Percentiles rank a stretch among this genome's conserved stretches.
Evolutionary conservation across 2,888 invertebrate genomes (phyloP).

Genomic region (Drosophila limbata): DNA sequence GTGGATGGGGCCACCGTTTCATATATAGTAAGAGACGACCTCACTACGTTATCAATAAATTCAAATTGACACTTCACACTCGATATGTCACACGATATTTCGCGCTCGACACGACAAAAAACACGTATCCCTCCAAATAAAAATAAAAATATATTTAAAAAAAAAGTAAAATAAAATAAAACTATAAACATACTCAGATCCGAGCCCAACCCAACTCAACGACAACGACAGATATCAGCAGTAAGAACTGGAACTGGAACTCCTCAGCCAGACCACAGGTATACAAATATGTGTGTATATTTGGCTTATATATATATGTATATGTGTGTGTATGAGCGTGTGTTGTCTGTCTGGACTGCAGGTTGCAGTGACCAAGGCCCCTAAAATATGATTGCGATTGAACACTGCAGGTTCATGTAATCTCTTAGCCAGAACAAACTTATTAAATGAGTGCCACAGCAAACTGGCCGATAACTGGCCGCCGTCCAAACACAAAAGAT

Average conservation of each 20-base stretch:
- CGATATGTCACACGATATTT: conserved; percentile 84
- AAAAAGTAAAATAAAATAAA: conserved; percentile 19
- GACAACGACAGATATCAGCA: conserved; percentile 70
- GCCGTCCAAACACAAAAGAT: conserved; percentile 75
- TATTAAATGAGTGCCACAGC: conserved; percentile 81
- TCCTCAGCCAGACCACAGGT: conserved; percentile 25
- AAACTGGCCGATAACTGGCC: conserved; percentile 71
- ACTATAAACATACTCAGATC: conserved; percentile 20
- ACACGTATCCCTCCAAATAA: conserved; percentile 39
- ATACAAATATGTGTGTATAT: neutral
- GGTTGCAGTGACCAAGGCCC: conserved; percentile 33
- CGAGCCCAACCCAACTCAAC: conserved; percentile 60
- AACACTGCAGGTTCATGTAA: conserved; percentile 85
- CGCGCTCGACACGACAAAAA: conserved; percentile 53
- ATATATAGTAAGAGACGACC: conserved; percentile 48
- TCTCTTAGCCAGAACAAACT: conserved; percentile 83
- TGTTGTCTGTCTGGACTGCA: conserved; percentile 23
- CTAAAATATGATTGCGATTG: conserved; percentile 81
- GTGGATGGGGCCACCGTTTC: conserved; percentile 40
- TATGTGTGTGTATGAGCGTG: neutral
- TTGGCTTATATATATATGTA: too few species aligned
- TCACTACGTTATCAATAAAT: conserved; percentile 84
- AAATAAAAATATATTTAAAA: conserved; percentile 35
- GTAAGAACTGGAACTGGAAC: conserved; percentile 52
- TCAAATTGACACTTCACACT: conserved; percentile 85